phyloP scores from a whole-genome alignment of 37 sponge, comb jelly and placozoan species.

The Lycopodina hypogea region DNA sequence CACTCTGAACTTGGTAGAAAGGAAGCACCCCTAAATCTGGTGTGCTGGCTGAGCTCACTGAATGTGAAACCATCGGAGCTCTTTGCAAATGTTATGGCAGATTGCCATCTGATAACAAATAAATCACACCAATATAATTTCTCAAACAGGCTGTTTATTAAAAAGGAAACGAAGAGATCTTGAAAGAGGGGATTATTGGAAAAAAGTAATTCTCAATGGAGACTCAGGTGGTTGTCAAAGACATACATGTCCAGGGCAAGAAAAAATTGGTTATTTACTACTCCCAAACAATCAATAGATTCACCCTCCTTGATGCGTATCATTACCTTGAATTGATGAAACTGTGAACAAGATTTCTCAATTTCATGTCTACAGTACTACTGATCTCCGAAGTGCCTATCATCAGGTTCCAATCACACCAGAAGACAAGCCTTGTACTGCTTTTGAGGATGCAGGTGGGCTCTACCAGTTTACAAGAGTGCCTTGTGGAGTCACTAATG shows the following conservation, averaged over 20 bases:
- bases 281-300: conserved; percentile 6
- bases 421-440: too few species aligned
- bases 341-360: not conserved
- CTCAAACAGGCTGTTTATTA: too few species aligned
- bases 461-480: conserved; percentile 26
- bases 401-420: not conserved
- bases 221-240: not conserved
- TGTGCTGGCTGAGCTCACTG: too few species aligned
- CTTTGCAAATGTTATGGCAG: conserved; percentile 3
- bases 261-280: conserved; percentile 11
- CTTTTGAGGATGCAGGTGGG: not conserved
- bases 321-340: not conserved
- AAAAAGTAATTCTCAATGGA: too few species aligned
- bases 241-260: not conserved
- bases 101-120: not conserved
- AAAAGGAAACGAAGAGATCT: not conserved
- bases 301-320: not conserved
- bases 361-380: not conserved
- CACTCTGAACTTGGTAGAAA: too few species aligned
- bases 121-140: too few species aligned
- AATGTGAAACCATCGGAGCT: conserved; percentile 4
- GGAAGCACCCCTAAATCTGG: too few species aligned
- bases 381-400: too few species aligned
- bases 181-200: conserved; percentile 5
- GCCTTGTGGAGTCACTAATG: conserved; percentile 7